These are phyloP conservation scores for Microcebus tavaratra DNA, from an alignment of 2,113 vertebrate species.

Conservation along the genomic window DNA sequence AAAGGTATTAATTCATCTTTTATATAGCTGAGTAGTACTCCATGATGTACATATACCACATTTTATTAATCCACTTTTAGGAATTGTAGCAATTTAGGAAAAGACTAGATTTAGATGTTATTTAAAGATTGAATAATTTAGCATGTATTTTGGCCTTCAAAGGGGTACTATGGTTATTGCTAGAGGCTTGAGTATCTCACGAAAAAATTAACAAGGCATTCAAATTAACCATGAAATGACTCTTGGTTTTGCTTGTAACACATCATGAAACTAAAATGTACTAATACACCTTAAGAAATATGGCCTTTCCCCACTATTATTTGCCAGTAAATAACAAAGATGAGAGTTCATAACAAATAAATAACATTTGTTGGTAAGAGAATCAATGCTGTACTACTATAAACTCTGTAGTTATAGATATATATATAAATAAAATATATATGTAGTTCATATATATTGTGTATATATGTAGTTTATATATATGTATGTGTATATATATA, in stretches of 20 bases:
- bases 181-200: not conserved
- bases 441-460: no score
- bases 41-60: no score
- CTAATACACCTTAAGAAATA: not conserved
- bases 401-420: not conserved
- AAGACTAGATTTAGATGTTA: not conserved
- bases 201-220: not conserved
- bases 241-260: not conserved
- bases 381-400: not conserved
- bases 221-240: not conserved
- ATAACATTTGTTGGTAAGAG: not conserved
- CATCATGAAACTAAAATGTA: not conserved
- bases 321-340: not conserved
- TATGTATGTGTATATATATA: no score
- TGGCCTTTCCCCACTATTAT: not conserved
- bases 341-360: not conserved
- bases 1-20: no score
- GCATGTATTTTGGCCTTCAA: not conserved
- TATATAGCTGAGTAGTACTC: no score
- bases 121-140: not conserved
- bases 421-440: no score
- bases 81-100: not conserved
- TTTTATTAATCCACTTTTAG: not conserved
- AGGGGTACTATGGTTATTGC: not conserved
- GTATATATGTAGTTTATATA: no score